phyloP scores from a whole-genome alignment of 2,113 vertebrate species.

The Acrocephalus kingi region DNA sequence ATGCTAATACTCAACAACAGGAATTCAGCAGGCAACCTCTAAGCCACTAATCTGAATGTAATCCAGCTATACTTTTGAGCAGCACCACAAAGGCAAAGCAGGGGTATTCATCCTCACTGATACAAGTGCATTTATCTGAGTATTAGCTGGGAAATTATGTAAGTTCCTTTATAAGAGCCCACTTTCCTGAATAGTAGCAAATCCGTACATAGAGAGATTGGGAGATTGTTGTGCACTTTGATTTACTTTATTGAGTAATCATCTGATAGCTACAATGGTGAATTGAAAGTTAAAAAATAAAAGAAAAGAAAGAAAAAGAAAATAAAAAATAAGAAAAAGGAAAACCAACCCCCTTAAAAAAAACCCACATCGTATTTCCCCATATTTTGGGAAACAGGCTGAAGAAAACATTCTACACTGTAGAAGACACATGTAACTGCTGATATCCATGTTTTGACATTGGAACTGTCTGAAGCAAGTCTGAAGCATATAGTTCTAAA shows the following conservation, averaged over 20 bases:
- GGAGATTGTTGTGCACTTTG: constrained; percentile 47
- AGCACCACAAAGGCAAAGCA: background rate
- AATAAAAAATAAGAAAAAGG: background rate
- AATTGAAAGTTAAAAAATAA: constrained; percentile 37
- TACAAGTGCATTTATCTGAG: background rate
- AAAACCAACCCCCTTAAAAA: background rate
- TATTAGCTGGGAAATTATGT: background rate
- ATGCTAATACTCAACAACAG: background rate
- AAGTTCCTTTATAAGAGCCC: background rate
- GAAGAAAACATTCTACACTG: constrained; percentile 77
- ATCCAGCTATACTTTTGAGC: background rate
- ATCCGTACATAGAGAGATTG: constrained; percentile 33
- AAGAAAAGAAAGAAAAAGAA: background rate
- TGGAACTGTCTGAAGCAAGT: background rate
- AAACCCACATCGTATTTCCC: constrained; percentile 21
- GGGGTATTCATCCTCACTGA: background rate
- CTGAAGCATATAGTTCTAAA: constrained; percentile 44
- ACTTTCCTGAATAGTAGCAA: background rate
- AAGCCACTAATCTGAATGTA: background rate
- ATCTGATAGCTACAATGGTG: constrained; percentile 69
- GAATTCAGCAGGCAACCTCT: constrained; percentile 12
- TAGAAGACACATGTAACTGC: constrained; percentile 75
- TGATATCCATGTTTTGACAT: constrained; percentile 61
- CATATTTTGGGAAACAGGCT: constrained; percentile 73
- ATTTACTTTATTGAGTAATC: constrained; percentile 77